A percentile compares a stretch with the other conserved stretches of the same genome.
phyloP scores from a whole-genome alignment of 64 coral and sea anemone genomes.

The Orbicella faveolata region DNA sequence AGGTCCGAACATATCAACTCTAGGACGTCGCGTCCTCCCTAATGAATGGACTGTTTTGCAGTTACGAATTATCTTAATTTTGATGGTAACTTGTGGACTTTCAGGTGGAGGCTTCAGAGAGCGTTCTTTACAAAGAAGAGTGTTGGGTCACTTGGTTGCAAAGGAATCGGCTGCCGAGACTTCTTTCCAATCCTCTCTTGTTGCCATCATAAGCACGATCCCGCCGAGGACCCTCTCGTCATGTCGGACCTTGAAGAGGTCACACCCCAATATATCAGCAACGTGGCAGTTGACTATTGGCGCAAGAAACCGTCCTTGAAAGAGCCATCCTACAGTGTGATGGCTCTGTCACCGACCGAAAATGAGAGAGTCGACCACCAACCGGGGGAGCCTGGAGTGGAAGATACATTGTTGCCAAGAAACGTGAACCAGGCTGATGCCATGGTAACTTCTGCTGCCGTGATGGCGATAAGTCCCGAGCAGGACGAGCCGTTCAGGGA shows the following conservation, averaged over 20 bases:
- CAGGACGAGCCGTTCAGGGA: slow-evolving; percentile 73
- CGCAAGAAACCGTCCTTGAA: slow-evolving; percentile 5
- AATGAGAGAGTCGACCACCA: slow-evolving; percentile 61
- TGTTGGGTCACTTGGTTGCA: slow-evolving; percentile 54
- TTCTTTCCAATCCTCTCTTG: slow-evolving; percentile 60
- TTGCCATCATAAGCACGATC: not conserved
- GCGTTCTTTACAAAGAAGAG: slow-evolving; percentile 63
- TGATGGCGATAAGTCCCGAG: slow-evolving; percentile 45
- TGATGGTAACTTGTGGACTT: not conserved
- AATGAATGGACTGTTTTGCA: too few relatives aligned
- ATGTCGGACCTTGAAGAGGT: slow-evolving; percentile 41
- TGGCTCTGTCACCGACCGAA: slow-evolving; percentile 52
- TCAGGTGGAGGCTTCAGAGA: slow-evolving; percentile 63
- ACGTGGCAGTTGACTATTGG: slow-evolving; percentile 81
- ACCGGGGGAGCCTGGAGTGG: not conserved
- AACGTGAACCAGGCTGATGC: slow-evolving; percentile 68
- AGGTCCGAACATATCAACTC: too few relatives aligned
- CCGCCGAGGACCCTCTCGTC: not conserved
- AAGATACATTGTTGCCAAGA: slow-evolving; percentile 31
- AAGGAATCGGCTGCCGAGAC: slow-evolving; percentile 50
- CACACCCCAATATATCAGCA: slow-evolving; percentile 76
- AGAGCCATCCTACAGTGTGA: slow-evolving; percentile 44
- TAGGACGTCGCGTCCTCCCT: too few relatives aligned
- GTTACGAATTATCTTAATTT: too few relatives aligned
- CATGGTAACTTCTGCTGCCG: slow-evolving; percentile 87